Evolutionary conservation across 2,888 invertebrate genomes (phyloP).

Genomic region (Julus scanicus): DNA sequence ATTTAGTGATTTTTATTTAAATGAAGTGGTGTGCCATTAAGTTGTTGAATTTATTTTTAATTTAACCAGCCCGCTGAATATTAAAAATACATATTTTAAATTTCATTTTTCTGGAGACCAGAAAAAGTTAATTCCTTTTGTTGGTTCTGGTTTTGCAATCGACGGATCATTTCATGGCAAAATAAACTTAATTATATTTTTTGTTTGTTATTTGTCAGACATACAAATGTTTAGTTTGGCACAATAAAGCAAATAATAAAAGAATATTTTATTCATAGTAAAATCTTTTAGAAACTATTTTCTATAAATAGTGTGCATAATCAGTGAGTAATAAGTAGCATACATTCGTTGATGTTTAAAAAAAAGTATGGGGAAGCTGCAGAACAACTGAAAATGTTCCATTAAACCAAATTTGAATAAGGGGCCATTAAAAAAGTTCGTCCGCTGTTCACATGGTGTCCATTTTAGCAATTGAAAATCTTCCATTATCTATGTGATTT

Average conservation of each 20-base stretch:
- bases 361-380: too few species aligned
- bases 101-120: neutral
- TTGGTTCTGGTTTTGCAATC: neutral
- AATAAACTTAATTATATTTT: constrained; percentile 1
- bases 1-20: neutral
- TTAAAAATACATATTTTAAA: neutral
- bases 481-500: too few species aligned
- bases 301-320: too few species aligned
- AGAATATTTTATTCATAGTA: too few species aligned
- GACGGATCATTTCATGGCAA: neutral
- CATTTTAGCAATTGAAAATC: too few species aligned
- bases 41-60: neutral
- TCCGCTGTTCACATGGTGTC: too few species aligned
- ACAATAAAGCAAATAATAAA: neutral
- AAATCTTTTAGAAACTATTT: too few species aligned
- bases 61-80: neutral
- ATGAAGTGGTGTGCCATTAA: neutral
- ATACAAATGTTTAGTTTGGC: neutral
- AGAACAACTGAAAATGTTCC: too few species aligned
- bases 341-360: too few species aligned
- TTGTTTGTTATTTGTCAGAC: neutral
- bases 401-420: too few species aligned
- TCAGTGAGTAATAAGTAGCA: too few species aligned
- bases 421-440: too few species aligned
- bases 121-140: neutral